Evolutionary conservation across 2,888 invertebrate genomes (phyloP), one percentile per base, ranked within the genome.

Genomic region (Itoplectis maculator): DNA sequence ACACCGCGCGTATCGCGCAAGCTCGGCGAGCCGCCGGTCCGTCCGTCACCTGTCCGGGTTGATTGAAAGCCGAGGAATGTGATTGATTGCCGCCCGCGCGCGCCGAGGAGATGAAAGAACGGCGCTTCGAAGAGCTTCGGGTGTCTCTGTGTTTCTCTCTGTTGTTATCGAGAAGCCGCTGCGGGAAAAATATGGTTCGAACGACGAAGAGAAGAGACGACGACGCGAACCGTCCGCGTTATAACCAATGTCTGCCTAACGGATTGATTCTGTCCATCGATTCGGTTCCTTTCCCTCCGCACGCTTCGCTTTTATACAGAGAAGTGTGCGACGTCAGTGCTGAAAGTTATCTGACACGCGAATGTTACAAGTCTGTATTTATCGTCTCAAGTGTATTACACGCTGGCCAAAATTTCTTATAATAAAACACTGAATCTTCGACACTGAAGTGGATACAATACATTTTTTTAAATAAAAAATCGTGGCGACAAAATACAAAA

Each of bases 21-120:
- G 23, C 73, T 68, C 51, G 45, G 61, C 45, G 61, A 37, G 23
- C 40, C 47, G 54, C 49, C 37, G 2, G n/a, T n/a, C 23, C 65
- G 20, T 37, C 59, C n/a, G 1, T 18, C 51, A 51, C 54, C 54
- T 45, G 61, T 45, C 61, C 69, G 47, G 47, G 70, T 79, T 79
- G 79, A 82, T 82, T 76, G 82, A 79, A 79, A 79, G 76, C 72
- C 51, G 47, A 79, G 76, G 75, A 76, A 76, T 79, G 75, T 79
- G 82, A 82, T 82, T 68, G 82, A 82, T 82, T 79, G 82, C 79
- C 76, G 69, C 59, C 66, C 66, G 51, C 79, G n/a, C n/a, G n/a
- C n/a, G n/a, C n/a, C n/a, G 51, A 70, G 66, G 72, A 72, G 66
- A 79, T 20, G 72, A 70, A 76, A 72, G 72, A 61, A 61, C 51